Evolutionary conservation across 2,888 invertebrate species (phyloP).

Genomic region (Itoplectis maculator): DNA sequence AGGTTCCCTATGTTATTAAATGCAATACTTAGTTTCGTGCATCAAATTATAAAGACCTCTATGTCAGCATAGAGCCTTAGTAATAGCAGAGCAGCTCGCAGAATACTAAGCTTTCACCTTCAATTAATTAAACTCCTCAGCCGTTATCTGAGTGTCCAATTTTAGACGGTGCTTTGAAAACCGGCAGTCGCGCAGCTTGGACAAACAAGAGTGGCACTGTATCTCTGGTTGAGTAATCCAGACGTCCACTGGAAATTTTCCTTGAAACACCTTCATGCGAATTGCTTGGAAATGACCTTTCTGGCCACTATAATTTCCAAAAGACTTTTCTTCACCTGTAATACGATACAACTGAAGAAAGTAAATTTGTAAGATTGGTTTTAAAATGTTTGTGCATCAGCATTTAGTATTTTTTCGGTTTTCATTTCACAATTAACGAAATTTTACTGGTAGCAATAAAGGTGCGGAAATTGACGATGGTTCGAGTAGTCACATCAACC

Average conservation of each 20-base stretch:
- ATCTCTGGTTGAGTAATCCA: slow-evolving; percentile 3
- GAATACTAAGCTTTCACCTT: background rate
- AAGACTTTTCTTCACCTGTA: background rate
- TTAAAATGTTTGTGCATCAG: background rate
- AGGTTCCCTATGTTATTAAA: background rate
- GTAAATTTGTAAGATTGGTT: background rate
- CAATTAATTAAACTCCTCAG: background rate
- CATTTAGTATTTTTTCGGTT: background rate
- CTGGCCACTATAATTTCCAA: background rate
- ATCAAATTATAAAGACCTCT: background rate
- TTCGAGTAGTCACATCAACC: slow-evolving; percentile 10
- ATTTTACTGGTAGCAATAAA: background rate
- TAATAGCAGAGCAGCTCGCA: background rate
- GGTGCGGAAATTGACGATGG: slow-evolving; percentile 36
- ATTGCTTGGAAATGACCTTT: background rate
- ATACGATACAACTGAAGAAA: background rate
- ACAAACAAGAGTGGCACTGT: background rate
- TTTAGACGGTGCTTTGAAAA: background rate
- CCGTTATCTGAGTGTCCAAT: background rate
- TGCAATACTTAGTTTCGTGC: background rate
- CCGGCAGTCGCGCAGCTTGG: background rate
- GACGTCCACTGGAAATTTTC: background rate
- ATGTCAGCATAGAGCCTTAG: background rate
- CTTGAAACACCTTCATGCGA: background rate
- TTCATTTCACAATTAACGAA: background rate